Base-by-base conservation (phyloP, 2,888 invertebrate species). In the Napeogenes inachia region DNA sequence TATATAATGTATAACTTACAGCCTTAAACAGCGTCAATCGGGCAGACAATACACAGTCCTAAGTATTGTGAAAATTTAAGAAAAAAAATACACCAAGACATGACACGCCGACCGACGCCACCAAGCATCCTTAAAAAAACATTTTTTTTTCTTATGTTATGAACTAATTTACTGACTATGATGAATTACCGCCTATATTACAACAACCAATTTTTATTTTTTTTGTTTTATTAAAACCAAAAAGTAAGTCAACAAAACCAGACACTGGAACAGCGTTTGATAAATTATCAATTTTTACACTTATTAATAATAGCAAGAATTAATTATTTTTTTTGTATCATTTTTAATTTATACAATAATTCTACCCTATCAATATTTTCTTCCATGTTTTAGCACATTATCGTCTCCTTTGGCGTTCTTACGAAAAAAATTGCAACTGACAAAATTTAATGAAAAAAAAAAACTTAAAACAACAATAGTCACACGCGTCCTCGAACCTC, bases 1-100 rank as follows among this genome's bases (percentile, higher is more conserved):
- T 90, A 87, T 89, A 89, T 89, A 86, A 83, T 82, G 85, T 89
- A 84, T 89, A 89, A 87, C 87, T 89, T 89, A 90, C 88, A 90
- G 89, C 89, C 89, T 85, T 80, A 80, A 74, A 72, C 73, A 71
- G 76, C 75, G 76, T 65, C 75, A 68, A 71, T 75, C 74, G 77
- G 64, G 66, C 57, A 60, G 59, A 62, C 30, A 60, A 61, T 64
- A 65, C 64, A 65, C 54, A 57, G 57, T 59, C 58, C 56, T 47
- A 62, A 57, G 62, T 64, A 66, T 68, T 71, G 71, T 69, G 71
- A 70, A 73, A 70, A 68, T 69, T 68, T 64, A 70, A 77, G 42
- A 77, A 72, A 75, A 80, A 77, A 75, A 68, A 65, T 76, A 77
- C 79, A 79, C 71, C 78, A 65, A 65, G 56, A 54, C 30, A 13